Percentiles rank a stretch among this genome's conserved stretches.
phyloP scores from a whole-genome alignment of 2,113 vertebrate species.

The Scytalopus superciliaris region DNA sequence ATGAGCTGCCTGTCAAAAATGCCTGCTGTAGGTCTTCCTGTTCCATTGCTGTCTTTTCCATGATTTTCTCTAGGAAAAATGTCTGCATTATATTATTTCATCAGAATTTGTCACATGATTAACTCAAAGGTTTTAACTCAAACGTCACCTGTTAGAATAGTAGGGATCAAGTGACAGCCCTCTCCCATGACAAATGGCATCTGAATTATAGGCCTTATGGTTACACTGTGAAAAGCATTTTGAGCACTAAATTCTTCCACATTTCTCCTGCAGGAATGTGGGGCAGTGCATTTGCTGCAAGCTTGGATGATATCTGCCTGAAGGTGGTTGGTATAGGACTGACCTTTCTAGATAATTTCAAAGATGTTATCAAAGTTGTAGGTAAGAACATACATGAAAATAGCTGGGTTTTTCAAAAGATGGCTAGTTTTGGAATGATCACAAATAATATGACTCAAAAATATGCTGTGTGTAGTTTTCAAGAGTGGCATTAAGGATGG shows the following conservation, averaged over 20 bases:
- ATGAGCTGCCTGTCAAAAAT: background rate
- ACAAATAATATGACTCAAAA: background rate
- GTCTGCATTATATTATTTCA: background rate
- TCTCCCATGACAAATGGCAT: background rate
- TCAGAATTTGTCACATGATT: background rate
- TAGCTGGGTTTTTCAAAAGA: background rate
- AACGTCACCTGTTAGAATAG: background rate
- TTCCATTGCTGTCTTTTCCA: background rate
- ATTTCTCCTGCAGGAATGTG: constrained; percentile 71
- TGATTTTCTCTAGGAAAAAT: background rate
- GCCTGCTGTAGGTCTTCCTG: background rate
- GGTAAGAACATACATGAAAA: constrained; percentile 51
- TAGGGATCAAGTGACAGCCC: background rate
- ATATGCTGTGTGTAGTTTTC: background rate
- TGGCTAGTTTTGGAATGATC: background rate
- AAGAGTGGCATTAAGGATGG: background rate
- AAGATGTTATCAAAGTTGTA: constrained; percentile 60
- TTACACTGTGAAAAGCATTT: background rate
- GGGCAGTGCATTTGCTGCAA: constrained; percentile 81
- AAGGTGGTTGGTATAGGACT: constrained; percentile 61
- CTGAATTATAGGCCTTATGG: background rate
- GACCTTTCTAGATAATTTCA: constrained; percentile 63
- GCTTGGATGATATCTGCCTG: constrained; percentile 77
- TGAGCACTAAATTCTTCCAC: background rate
- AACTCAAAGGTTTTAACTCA: background rate